Conservation (phyloP, 2,888 invertebrate genomes). For the Heliconius cydno region DNA sequence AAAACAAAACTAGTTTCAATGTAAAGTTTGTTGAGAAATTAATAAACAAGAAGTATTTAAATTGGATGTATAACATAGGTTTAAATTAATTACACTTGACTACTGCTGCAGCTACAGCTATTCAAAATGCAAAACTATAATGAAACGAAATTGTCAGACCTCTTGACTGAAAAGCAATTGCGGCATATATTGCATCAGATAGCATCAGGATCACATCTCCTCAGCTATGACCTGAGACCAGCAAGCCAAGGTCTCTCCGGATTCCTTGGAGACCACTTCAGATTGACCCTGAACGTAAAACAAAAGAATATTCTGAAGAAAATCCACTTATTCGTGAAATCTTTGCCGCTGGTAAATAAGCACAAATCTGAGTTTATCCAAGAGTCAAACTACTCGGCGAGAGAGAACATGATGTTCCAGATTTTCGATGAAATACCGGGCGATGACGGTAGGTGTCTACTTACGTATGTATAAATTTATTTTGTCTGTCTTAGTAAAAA, state of each 20-base stretch:
- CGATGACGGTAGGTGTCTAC: slow-evolving; percentile 47
- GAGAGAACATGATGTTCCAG: slow-evolving; percentile 65
- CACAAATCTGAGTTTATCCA: slow-evolving; percentile 67
- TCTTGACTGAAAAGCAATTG: slow-evolving; percentile 60
- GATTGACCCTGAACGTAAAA: slow-evolving; percentile 55
- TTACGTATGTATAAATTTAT: no score
- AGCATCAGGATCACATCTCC: slow-evolving; percentile 49
- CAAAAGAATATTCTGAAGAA: slow-evolving; percentile 47
- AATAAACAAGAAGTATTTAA: background rate
- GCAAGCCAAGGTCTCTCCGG: slow-evolving; percentile 65
- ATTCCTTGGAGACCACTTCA: slow-evolving; percentile 69
- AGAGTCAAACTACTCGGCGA: slow-evolving; percentile 57
- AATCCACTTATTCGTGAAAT: slow-evolving; percentile 66
- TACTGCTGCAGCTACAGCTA: background rate
- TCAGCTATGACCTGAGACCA: slow-evolving; percentile 53
- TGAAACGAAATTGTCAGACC: slow-evolving; percentile 42
- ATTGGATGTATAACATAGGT: background rate
- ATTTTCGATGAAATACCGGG: slow-evolving; percentile 61
- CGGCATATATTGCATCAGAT: slow-evolving; percentile 53
- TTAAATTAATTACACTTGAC: background rate
- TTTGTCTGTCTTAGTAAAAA: no score
- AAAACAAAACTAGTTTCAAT: background rate
- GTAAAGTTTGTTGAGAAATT: slow-evolving; percentile 1
- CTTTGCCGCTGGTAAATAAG: slow-evolving; percentile 60
- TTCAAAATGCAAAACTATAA: slow-evolving; percentile 21